Evolutionary conservation across 2,113 vertebrate genomes (phyloP).

Genomic region (Murina feae): DNA sequence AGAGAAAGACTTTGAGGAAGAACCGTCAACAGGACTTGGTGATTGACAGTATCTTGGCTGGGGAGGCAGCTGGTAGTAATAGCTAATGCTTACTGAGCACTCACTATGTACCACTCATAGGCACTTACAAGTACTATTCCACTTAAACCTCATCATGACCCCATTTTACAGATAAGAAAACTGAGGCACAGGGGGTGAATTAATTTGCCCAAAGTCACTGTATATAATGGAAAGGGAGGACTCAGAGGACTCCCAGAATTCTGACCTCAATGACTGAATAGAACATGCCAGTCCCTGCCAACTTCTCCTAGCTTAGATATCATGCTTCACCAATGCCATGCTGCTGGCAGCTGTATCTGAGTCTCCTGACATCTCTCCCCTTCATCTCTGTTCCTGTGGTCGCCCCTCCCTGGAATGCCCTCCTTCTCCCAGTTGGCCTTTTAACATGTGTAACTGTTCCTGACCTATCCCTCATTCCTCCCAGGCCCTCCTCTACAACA

Average conservation of each 20-base stretch:
- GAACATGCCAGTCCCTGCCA: neutral
- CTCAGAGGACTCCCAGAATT: neutral
- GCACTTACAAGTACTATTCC: neutral
- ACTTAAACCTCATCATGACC: neutral
- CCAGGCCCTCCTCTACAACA: neutral
- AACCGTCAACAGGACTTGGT: neutral
- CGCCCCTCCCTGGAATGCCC: neutral
- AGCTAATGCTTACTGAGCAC: neutral
- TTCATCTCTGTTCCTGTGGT: neutral
- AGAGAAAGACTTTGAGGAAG: neutral
- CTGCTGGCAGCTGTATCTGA: neutral
- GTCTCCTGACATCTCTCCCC: neutral
- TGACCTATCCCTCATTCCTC: neutral
- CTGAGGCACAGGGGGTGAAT: neutral
- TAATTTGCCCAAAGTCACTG: neutral
- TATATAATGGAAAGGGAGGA: neutral
- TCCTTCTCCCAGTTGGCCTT: neutral
- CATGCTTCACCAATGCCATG: neutral
- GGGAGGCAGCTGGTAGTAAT: neutral
- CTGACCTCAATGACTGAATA: neutral
- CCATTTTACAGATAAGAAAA: neutral
- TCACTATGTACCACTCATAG: fast-evolving
- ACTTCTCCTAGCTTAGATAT: neutral
- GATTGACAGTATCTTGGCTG: neutral
- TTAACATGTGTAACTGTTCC: neutral